Evolutionary conservation across 2,797 vertebrate species (phyloP).

Genomic region (Acanthopagrus latus): DNA sequence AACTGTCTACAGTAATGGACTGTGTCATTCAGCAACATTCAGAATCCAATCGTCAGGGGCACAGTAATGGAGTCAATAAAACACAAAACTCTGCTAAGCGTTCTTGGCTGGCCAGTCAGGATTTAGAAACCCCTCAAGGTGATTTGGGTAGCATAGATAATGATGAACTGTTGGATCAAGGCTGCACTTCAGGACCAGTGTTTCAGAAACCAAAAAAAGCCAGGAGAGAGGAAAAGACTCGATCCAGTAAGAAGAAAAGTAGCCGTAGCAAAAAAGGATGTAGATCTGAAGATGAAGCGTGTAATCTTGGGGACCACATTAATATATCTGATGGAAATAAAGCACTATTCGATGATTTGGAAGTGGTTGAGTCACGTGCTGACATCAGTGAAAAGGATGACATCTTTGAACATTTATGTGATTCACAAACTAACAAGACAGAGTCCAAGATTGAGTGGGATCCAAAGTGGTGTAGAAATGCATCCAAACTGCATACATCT

Average conservation of each 20-base stretch:
- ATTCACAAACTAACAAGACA: background rate
- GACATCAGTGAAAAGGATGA: background rate
- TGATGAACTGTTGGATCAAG: background rate
- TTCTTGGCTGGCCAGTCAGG: conserved; percentile 34
- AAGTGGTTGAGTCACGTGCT: background rate
- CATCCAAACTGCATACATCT: background rate
- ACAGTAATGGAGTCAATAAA: background rate
- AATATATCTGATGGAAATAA: background rate
- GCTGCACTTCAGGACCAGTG: background rate
- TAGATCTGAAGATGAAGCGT: background rate
- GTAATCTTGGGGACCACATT: no score
- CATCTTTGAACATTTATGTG: background rate
- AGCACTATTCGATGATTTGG: background rate
- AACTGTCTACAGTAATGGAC: background rate
- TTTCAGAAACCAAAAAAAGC: conserved; percentile 67
- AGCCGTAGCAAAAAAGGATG: background rate
- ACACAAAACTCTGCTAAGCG: conserved; percentile 48
- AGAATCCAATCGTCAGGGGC: background rate
- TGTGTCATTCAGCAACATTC: background rate
- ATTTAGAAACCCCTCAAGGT: conserved; percentile 9
- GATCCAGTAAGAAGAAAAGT: conserved; percentile 49
- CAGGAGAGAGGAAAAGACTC: conserved; percentile 37
- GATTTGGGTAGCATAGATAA: background rate
- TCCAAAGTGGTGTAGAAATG: conserved; percentile 29
- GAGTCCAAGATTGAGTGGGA: conserved; percentile 20